Base-by-base conservation (phyloP, 35 echinoderm and acorn worm genomes). In the Acanthaster planci region DNA sequence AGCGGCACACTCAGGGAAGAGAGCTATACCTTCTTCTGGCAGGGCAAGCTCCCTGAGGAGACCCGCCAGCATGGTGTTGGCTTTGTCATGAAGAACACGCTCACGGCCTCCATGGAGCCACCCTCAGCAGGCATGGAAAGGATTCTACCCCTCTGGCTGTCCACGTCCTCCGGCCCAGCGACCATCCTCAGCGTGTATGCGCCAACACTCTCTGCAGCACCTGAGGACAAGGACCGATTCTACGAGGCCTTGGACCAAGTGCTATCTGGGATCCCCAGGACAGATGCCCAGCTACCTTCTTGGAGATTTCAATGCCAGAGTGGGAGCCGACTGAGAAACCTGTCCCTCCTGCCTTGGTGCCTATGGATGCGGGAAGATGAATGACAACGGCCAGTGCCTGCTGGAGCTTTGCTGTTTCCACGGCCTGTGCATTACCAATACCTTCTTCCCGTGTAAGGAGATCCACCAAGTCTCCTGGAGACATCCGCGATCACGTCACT, bases 351-450 rank as follows among this genome's bases (percentile, higher is more conserved):
- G 53, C 27, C 55, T 58, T 58, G 8, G 55, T 58, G 18, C 55
- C 55, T 26, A 58, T 17, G 14, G 55, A 52, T 12, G 76, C 34
- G 84, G 60, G 8, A 86, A 39, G 15, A 37, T 82, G 42, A 80
- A 86, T 55, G 89, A 86, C 7, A 91, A 72, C 54, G 56, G 83
- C 0, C 82, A 91, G 34, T 23, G 84, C 7, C 78, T 91, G 21
- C 83, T 91, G 0, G 89, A 91, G 39, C 78, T 86, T 18, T 91
- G 89, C 53, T 5, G 31, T 19, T 26, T 38, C 39, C 3, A 85
- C 44, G 39, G 77, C 21, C 77, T 84, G 12, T 77, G 76, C 51
- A 78, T 85, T 7, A 85, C 89, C 6, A 90, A 90, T 82, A 57
- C 89, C 27, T 78, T 19, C 37, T 90, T 90, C 82, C 34, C 57